Percentiles rank a stretch among this genome's conserved stretches.
Evolutionary conservation across 1,140 invertebrate species (phyloP).

Genomic region (Drosophila nigromelanica): DNA sequence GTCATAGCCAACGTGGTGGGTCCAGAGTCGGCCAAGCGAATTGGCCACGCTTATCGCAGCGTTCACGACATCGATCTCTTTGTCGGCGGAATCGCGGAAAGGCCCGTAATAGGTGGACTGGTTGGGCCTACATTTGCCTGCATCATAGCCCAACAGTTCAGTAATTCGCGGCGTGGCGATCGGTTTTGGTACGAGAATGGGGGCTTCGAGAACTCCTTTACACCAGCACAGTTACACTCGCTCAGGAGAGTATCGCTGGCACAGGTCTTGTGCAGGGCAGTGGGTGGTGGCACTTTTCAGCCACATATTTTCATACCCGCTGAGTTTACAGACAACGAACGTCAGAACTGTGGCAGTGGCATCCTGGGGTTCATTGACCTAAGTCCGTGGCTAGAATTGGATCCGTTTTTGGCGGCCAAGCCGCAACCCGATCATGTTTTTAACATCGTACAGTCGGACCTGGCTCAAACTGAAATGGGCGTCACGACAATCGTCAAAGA

Average conservation of each 20-base stretch:
- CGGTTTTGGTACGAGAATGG: constrained; percentile 96
- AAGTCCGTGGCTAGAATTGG: constrained; percentile 79
- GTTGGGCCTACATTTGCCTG: constrained; percentile 98
- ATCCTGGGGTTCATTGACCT: constrained; percentile 71
- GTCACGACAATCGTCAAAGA: constrained; percentile 54
- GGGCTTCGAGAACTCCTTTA: constrained; percentile 90
- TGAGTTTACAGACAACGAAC: constrained; percentile 73
- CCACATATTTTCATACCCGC: constrained; percentile 79
- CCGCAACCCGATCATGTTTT: constrained; percentile 45
- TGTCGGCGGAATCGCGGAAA: constrained; percentile 93
- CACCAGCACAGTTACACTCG: constrained; percentile 92
- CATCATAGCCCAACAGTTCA: constrained; percentile 97
- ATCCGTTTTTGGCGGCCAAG: constrained; percentile 63
- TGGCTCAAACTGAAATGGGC: constrained; percentile 12
- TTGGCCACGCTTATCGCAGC: constrained; percentile 88
- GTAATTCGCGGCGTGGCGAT: constrained; percentile 94
- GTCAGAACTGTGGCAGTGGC: constrained; percentile 68
- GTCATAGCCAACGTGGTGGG: constrained; percentile 87
- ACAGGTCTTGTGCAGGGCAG: constrained; percentile 90
- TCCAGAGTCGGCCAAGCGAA: constrained; percentile 86
- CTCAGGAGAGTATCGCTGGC: constrained; percentile 92
- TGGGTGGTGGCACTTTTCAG: constrained; percentile 79
- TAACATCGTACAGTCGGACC: constrained; percentile 38
- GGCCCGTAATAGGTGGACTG: constrained; percentile 90
- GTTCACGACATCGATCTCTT: constrained; percentile 97